A percentile compares a stretch with the other conserved stretches of the same genome.
Conservation (phyloP, 2,113 vertebrate genomes). For the Lepus americanus region DNA sequence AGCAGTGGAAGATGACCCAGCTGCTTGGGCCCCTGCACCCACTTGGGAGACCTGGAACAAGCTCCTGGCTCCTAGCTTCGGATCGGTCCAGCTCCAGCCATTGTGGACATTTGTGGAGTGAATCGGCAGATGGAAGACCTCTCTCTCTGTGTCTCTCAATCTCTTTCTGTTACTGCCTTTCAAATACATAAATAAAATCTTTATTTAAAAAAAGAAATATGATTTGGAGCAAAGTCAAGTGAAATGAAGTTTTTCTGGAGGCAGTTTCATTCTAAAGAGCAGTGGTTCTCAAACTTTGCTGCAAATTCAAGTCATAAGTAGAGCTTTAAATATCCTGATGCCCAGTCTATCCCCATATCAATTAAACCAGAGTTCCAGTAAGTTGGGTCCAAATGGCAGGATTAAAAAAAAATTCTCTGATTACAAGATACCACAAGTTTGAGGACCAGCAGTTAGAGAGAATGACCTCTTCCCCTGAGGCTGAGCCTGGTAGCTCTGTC, state of each 20-base stretch:
- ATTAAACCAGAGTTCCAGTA: slow-evolving; percentile 28
- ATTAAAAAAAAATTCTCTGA: neutral
- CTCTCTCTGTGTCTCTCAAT: too few relatives aligned
- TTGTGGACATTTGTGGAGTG: too few relatives aligned
- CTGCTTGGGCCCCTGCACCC: too few relatives aligned
- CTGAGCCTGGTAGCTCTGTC: neutral
- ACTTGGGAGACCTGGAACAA: too few relatives aligned
- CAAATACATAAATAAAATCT: too few relatives aligned
- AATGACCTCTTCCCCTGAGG: neutral
- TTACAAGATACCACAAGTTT: neutral
- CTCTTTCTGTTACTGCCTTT: too few relatives aligned
- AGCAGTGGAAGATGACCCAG: too few relatives aligned
- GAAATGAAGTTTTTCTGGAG: slow-evolving; percentile 47
- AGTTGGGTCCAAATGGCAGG: neutral
- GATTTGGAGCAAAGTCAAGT: slow-evolving; percentile 45
- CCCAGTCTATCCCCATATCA: neutral
- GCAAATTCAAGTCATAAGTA: neutral
- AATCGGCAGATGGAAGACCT: too few relatives aligned
- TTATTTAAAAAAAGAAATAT: slow-evolving; percentile 26
- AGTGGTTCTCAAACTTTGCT: slow-evolving; percentile 29
- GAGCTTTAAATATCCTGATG: slow-evolving; percentile 21
- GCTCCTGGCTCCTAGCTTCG: too few relatives aligned
- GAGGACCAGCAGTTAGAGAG: neutral
- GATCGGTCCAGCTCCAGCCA: too few relatives aligned
- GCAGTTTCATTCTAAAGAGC: neutral